A percentile compares a stretch with the other conserved stretches of the same genome.
Conservation (phyloP, 2,797 vertebrate genomes). For the Streptopelia turtur region DNA sequence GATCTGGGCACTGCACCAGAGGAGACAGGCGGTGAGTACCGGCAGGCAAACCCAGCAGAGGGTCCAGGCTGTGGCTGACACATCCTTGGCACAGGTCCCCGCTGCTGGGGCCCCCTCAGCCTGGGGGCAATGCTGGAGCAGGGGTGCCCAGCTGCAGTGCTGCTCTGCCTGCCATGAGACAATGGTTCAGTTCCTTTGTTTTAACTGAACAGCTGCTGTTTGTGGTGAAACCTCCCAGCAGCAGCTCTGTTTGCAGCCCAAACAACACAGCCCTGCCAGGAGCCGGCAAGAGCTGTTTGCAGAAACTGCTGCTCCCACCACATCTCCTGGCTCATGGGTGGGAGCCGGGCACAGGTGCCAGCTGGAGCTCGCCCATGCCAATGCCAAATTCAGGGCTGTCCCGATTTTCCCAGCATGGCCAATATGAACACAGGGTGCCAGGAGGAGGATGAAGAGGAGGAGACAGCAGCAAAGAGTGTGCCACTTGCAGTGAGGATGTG, state of each 20-base stretch:
- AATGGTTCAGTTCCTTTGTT: not conserved
- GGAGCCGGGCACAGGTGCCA: not conserved
- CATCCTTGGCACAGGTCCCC: not conserved
- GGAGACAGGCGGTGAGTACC: not conserved
- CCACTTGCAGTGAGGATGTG: not conserved
- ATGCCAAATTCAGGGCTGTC: not conserved
- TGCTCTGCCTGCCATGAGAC: not conserved
- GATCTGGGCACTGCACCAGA: fast-evolving
- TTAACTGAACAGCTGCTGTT: slow-evolving; percentile 44
- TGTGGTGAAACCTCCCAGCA: slow-evolving; percentile 2
- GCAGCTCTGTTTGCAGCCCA: slow-evolving; percentile 52
- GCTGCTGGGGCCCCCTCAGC: fast-evolving
- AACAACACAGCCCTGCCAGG: not conserved
- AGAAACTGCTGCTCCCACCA: not conserved
- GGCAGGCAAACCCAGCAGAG: fast-evolving
- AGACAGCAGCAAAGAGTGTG: fast-evolving
- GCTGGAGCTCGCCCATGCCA: not conserved
- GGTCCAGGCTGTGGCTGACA: fast-evolving
- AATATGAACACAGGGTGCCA: not conserved
- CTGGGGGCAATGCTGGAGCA: fast-evolving
- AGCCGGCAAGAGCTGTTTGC: not conserved
- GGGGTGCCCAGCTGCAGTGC: not conserved
- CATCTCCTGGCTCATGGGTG: not conserved
- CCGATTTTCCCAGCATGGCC: fast-evolving
- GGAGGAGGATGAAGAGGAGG: not conserved